A percentile compares a stretch with the other conserved stretches of the same genome.
phyloP scores from a whole-genome alignment of 2,797 vertebrate species.

The Loriculus beryllinus region DNA sequence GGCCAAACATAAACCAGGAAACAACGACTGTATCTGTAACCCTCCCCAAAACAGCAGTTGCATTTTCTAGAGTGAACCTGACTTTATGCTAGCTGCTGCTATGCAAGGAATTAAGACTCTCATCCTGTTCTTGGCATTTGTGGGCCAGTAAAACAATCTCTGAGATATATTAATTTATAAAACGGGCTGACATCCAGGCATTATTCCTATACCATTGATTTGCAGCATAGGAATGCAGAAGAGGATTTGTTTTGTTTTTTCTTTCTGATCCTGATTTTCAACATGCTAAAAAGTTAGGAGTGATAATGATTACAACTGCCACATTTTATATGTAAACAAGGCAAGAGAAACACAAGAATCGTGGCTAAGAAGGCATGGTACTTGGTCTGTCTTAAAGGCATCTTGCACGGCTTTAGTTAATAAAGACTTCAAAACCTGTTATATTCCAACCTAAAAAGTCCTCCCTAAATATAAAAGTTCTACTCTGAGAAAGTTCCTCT shows the following conservation, averaged over 20 bases:
- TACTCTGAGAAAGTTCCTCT: background rate
- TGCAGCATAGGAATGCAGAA: background rate
- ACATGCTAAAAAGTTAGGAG: background rate
- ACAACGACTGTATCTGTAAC: background rate
- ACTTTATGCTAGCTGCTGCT: slow-evolving; percentile 27
- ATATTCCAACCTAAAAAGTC: background rate
- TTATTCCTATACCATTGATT: background rate
- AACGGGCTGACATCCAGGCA: slow-evolving; percentile 15
- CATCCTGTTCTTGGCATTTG: slow-evolving; percentile 37
- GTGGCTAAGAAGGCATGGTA: background rate
- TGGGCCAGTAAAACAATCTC: slow-evolving; percentile 24
- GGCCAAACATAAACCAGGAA: slow-evolving; percentile 6
- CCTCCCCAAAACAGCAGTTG: background rate
- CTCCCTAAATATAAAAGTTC: background rate
- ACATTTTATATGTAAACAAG: background rate
- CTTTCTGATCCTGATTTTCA: background rate
- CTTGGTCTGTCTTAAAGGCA: background rate
- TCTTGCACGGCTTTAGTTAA: background rate
- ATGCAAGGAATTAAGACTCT: slow-evolving; percentile 48
- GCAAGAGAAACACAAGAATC: background rate
- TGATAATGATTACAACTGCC: slow-evolving; percentile 5
- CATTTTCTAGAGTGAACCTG: background rate
- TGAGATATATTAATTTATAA: slow-evolving; percentile 7
- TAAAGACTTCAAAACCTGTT: background rate
- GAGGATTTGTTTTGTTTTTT: background rate